Conservation (phyloP, 2,797 vertebrate species). For the Danio jaintianensis region DNA sequence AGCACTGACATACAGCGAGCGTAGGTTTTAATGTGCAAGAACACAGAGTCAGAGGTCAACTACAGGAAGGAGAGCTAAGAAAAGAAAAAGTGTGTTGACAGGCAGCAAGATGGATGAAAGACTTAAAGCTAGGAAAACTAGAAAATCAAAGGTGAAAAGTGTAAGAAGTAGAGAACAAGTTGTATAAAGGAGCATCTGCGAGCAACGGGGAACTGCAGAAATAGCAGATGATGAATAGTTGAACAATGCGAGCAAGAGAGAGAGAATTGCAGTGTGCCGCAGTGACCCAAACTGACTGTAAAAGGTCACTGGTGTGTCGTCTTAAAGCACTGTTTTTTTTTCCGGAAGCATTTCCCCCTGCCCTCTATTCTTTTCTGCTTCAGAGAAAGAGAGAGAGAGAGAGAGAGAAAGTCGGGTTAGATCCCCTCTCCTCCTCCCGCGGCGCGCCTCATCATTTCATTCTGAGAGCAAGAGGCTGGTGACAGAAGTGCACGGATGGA, state of each 20-base stretch:
- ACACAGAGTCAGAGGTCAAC: constrained; percentile 1
- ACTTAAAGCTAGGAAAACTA: neutral
- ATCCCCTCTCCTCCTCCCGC: constrained; percentile 26
- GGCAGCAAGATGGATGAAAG: constrained; percentile 1
- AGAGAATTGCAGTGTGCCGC: constrained; percentile 20
- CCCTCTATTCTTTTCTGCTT: neutral
- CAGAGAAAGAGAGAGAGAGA: constrained; percentile 1
- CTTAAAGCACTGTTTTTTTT: constrained; percentile 10
- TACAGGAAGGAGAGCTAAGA: neutral
- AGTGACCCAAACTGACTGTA: constrained; percentile 43
- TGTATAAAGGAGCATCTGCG: constrained; percentile 5
- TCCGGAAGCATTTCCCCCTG: neutral
- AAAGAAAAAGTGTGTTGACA: neutral
- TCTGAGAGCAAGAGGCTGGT: constrained; percentile 35
- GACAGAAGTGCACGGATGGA: constrained; percentile 26
- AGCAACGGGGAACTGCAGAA: constrained; percentile 21
- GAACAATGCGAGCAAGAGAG: constrained; percentile 6
- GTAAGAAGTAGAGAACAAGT: neutral
- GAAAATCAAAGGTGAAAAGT: constrained; percentile 18
- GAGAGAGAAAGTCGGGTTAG: constrained; percentile 18
- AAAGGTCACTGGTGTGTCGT: constrained; percentile 51
- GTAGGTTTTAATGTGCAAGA: constrained; percentile 11
- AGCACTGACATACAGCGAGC: neutral
- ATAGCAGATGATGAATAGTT: constrained; percentile 26
- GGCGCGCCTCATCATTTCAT: constrained; percentile 34